Base-by-base conservation (phyloP, 2,113 vertebrate genomes). In the Nestor notabilis region DNA sequence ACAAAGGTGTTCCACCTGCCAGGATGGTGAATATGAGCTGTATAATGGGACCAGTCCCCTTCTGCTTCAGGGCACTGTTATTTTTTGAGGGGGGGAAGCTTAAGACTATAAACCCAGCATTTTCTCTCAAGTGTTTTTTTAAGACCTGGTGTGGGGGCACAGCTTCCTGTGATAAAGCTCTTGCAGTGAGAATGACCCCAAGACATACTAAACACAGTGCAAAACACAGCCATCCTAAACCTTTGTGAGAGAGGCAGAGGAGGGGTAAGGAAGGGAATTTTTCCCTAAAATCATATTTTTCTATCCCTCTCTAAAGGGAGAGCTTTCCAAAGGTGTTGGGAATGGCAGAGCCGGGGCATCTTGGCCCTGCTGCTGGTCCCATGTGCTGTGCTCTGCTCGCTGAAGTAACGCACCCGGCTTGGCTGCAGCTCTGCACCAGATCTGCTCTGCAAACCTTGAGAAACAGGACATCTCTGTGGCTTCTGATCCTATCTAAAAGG, bases 401-500 rank as follows among this genome's bases (percentile, higher is more conserved):
- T 33, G 70, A 64, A 25, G 44, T 21, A 55, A 11, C 1, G 2
- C 3, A 1, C 24, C 13, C 53, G 35, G n/a, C 39, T 64, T 3
- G 0, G 46, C 69, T 29, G 50, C 5, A 3, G 50, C 43, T 85
- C 60, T 74, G 84, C 69, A 29, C 52, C 9, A 3, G 12, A 50
- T 71, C 29, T 66, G 58, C 75, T 58, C 60, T 55, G 72, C 71
- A 87, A 87, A 60, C 33, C 50, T 33, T 24, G 50, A 79, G 50
- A 68, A 55, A 9, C 41, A 64, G 56, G 25, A 13, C 33, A 8
- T 24, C 49, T 53, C 66, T 71, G 77, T 50, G 86, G 86, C 68
- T 92, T 92, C 43, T 65, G 77, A 87, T 75, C 50, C 56, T 53
- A 60, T 87, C 89, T 87, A 27, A 50, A 79, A 71, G 44, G 23